phyloP scores from a whole-genome alignment of 2,797 vertebrate genomes.

The Melanotaenia nigrans region DNA sequence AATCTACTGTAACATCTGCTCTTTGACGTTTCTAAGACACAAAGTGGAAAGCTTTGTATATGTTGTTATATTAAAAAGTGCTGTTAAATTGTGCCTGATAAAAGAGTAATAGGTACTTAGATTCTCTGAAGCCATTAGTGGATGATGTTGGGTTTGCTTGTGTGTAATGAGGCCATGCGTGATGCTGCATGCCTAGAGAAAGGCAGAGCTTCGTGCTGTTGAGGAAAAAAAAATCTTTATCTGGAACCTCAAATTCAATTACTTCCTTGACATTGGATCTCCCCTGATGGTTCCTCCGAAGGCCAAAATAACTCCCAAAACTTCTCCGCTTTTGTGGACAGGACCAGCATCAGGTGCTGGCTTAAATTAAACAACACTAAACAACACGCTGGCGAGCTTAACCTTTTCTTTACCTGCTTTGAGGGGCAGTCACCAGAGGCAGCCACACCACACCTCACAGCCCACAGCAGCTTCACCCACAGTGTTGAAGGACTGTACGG shows the following conservation, averaged over 20 bases:
- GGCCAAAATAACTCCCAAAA: slow-evolving; percentile 51
- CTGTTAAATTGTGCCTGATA: slow-evolving; percentile 56
- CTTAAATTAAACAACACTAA: slow-evolving; percentile 27
- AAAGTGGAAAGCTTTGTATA: slow-evolving; percentile 39
- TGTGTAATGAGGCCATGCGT: slow-evolving; percentile 40
- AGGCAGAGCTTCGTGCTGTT: slow-evolving; percentile 31
- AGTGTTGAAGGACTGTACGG: no score
- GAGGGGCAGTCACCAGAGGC: no score
- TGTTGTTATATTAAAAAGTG: slow-evolving; percentile 52
- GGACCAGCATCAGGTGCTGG: slow-evolving; percentile 27
- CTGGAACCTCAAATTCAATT: slow-evolving; percentile 71
- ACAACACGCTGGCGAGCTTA: no score
- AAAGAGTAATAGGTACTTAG: slow-evolving; percentile 56
- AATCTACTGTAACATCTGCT: slow-evolving; percentile 48
- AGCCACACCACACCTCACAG: no score
- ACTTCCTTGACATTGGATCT: slow-evolving; percentile 56
- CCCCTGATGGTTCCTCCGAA: slow-evolving; percentile 51
- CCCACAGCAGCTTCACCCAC: no score
- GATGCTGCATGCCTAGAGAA: slow-evolving; percentile 42
- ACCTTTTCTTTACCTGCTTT: no score
- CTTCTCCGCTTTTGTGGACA: slow-evolving; percentile 39
- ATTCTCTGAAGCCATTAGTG: slow-evolving; percentile 51
- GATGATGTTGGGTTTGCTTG: slow-evolving; percentile 53
- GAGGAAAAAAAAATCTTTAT: slow-evolving; percentile 44
- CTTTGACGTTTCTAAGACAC: slow-evolving; percentile 23